Conservation (phyloP, 2,113 vertebrate species). For the Zosterops lateralis region DNA sequence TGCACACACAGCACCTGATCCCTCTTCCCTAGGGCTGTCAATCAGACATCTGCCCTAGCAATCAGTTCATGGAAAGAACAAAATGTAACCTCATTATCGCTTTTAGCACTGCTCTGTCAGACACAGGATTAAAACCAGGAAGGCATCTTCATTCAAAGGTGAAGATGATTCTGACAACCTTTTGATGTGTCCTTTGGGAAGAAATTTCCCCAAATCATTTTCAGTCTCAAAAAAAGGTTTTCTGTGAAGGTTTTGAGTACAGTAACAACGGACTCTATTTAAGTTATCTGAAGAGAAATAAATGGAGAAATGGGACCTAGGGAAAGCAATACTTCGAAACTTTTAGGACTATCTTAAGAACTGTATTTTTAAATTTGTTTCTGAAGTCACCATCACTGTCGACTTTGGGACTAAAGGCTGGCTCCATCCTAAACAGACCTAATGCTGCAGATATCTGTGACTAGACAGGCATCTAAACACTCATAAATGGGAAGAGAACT, state of each 20-base stretch:
- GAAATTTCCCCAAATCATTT: background rate
- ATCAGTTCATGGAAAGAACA: slow-evolving; percentile 4
- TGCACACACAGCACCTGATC: slow-evolving; percentile 16
- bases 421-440: background rate
- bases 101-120: background rate
- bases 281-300: background rate
- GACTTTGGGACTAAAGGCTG: background rate
- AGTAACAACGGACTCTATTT: background rate
- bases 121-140: slow-evolving; percentile 1
- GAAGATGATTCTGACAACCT: background rate
- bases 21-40: background rate
- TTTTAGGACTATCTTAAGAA: background rate
- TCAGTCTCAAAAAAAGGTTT: background rate
- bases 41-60: slow-evolving; percentile 2
- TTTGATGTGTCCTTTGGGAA: background rate
- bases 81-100: slow-evolving; percentile 4
- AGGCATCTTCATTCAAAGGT: background rate
- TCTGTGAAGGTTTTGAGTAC: background rate
- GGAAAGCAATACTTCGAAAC: background rate
- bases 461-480: background rate
- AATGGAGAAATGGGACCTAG: background rate
- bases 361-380: background rate
- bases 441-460: background rate
- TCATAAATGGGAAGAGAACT: background rate
- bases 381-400: background rate